Evolutionary conservation across 2,888 invertebrate species (phyloP).

Genomic region (Acleris literana): DNA sequence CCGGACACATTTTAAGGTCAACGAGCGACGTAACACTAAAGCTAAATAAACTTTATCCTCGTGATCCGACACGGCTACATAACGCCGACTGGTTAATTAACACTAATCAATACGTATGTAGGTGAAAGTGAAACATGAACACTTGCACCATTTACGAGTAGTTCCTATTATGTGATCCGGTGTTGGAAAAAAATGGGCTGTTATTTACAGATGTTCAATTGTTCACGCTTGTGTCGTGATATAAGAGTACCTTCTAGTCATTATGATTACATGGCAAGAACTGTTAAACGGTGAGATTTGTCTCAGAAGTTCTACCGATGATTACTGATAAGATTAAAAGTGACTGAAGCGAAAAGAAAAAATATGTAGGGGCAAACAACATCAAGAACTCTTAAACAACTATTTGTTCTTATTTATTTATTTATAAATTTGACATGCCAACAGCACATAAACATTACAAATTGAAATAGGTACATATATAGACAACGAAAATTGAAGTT

Average conservation of each 20-base stretch:
- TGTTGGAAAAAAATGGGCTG: slow-evolving; percentile 21
- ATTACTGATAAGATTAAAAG: too few species aligned
- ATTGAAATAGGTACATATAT: too few species aligned
- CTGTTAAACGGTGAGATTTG: too few species aligned
- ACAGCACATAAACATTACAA: too few species aligned
- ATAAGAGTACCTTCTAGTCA: neutral
- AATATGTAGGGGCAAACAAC: too few species aligned
- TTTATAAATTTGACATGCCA: too few species aligned
- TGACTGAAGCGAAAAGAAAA: too few species aligned
- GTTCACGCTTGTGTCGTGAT: neutral
- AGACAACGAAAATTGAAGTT: too few species aligned
- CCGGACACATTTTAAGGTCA: slow-evolving; percentile 34
- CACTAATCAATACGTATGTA: slow-evolving; percentile 38
- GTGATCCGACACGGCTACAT: slow-evolving; percentile 30
- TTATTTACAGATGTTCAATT: neutral
- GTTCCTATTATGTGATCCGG: slow-evolving; percentile 34
- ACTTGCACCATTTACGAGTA: slow-evolving; percentile 27
- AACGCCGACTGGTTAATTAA: slow-evolving; percentile 33
- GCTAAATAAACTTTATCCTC: slow-evolving; percentile 31
- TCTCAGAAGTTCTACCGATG: too few species aligned
- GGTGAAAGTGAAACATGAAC: slow-evolving; percentile 35
- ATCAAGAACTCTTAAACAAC: too few species aligned
- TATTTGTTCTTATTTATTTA: too few species aligned
- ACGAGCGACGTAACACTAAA: slow-evolving; percentile 28
- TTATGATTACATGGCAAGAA: too few species aligned